A percentile compares a stretch with the other conserved stretches of the same genome.
These are phyloP conservation scores for Heliconius cydno DNA, from an alignment of 2,888 invertebrate genomes.

Conservation along the genomic window DNA sequence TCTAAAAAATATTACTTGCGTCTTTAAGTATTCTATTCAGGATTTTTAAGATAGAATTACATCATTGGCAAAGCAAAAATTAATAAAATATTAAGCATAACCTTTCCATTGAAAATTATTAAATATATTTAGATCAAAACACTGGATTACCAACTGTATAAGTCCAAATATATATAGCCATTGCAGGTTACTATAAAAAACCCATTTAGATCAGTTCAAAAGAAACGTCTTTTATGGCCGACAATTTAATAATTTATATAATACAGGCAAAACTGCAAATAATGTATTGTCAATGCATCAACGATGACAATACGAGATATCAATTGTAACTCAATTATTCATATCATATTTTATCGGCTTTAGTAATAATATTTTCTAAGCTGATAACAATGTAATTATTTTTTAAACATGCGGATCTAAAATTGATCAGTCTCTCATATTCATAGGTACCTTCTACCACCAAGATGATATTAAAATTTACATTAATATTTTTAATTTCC, in stretches of 20 bases:
- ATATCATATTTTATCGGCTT: constrained; percentile 17
- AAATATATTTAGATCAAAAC: no score
- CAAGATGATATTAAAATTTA: constrained; percentile 36
- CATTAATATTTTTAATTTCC: constrained; percentile 36
- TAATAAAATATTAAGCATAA: no score
- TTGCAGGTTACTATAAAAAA: no score
- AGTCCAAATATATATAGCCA: no score
- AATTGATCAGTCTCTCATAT: neutral
- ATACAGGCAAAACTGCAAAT: neutral
- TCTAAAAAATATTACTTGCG: no score
- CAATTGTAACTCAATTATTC: neutral
- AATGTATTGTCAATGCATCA: neutral
- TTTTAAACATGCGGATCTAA: neutral
- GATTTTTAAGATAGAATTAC: no score
- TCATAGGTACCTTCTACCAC: neutral
- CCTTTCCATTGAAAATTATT: no score
- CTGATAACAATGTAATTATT: constrained; percentile 21
- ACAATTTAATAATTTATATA: neutral
- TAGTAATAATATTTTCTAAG: constrained; percentile 14
- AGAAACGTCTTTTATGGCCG: no score
- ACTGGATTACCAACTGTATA: no score
- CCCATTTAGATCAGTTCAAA: no score
- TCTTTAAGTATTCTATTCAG: no score
- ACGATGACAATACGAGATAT: neutral
- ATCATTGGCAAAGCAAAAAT: no score